Base-by-base conservation (phyloP, 2,888 invertebrate species). In the Hydrotaea diabolus region DNA sequence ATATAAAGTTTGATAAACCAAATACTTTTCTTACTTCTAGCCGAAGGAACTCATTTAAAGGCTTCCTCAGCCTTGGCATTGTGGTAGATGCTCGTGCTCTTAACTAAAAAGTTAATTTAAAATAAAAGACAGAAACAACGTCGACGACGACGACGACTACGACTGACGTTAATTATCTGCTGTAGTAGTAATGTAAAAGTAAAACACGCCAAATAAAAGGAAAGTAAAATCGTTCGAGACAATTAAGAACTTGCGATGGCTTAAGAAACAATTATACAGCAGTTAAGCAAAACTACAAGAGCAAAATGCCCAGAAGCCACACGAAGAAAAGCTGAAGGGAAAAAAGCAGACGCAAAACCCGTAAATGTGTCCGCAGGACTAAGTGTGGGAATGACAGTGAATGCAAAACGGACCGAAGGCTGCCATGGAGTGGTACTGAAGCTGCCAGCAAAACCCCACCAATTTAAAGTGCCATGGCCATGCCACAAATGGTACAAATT, bases 401-500 rank as follows among this genome's bases (percentile, higher is more conserved):
- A 55, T 36, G 39, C 19, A 73, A 57, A 73, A 36, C 31, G n/a
- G n/a, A n/a, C n/a, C 15, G 46, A 49, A 7, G 31, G 31, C n/a
- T n/a, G 9, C 7, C 13, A 49, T n/a, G n/a, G 9, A 53, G 31
- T 49, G 31, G 59, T 11, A 59, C 59, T 21, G 26, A 59, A 11
- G 11, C n/a, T 62, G 36, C 59, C 59, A 59, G n/a, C 26, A 26
- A 26, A 31, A 31, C 31, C 31, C 49, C 49, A 13, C 15, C 62
- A 26, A 62, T 31, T 26, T 49, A n/a, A 46, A 69, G 39, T 39
- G 39, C 69, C 69, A 43, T 46, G 21, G 39, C 69, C 43, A 74
- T 43, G 59, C 57, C 73, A 74, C 73, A 74, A 74, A 74, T 74
- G 73, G 43, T 15, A 57, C 57, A 74, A 59, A 59, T 74, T 57